phyloP scores from a whole-genome alignment of 1,140 invertebrate species.

The Zophobas morio region DNA sequence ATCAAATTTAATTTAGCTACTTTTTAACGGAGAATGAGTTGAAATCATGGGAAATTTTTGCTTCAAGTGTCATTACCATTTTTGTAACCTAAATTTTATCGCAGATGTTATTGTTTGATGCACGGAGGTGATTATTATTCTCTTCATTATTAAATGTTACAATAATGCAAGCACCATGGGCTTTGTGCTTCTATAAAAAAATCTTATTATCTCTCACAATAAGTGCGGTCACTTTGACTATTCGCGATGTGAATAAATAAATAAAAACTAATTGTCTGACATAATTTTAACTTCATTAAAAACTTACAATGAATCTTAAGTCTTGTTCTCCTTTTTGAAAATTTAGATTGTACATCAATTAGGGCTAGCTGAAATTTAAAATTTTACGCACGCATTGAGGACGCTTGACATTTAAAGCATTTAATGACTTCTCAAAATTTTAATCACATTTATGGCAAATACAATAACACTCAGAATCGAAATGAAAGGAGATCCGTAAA shows the following conservation, averaged over 20 bases:
- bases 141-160: conserved; percentile 35
- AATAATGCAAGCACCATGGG: conserved; percentile 21
- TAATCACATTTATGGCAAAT: no score
- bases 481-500: no score
- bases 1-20: conserved; percentile 32
- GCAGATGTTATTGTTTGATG: conserved; percentile 26
- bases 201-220: conserved; percentile 22
- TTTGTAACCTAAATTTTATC: conserved; percentile 34
- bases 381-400: no score
- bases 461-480: no score
- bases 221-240: conserved; percentile 22
- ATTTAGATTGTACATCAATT: no score
- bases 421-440: no score
- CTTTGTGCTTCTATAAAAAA: conserved; percentile 12
- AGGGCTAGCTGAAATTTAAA: no score
- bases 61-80: conserved; percentile 19
- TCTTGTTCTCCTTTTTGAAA: no score
- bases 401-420: no score
- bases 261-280: conserved; percentile 27
- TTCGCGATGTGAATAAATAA: conserved; percentile 33
- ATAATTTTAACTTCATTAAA: conserved; percentile 20
- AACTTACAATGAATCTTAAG: no score
- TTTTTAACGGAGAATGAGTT: conserved; percentile 21
- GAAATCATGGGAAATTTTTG: conserved; percentile 23
- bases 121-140: conserved; percentile 31